Percentiles rank a stretch among this genome's conserved stretches.
Conservation (phyloP, 2,113 vertebrate genomes). For the Perccottus glenii region DNA sequence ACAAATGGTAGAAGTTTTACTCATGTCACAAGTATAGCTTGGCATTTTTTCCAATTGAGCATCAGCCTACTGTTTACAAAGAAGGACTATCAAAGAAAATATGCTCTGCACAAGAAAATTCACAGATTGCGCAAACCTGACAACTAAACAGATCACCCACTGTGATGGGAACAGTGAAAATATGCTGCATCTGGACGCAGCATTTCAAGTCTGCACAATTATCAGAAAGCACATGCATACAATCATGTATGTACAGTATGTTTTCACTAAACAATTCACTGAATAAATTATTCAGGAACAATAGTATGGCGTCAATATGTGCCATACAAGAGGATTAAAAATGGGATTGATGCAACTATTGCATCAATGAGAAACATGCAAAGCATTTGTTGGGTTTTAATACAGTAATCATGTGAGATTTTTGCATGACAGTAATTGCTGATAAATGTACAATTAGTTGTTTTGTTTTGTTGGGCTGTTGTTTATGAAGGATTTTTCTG, state of each 20-base stretch:
- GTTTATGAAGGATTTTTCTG: constrained; percentile 4
- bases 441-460: not conserved
- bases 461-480: not conserved
- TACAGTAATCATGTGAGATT: not conserved
- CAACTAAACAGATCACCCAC: constrained; percentile 23
- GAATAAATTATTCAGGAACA: not conserved
- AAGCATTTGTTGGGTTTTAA: not conserved
- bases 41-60: constrained; percentile 20
- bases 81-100: constrained; percentile 49
- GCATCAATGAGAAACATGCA: constrained; percentile 1
- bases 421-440: not conserved
- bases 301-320: not conserved
- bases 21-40: not conserved
- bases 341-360: constrained; percentile 13
- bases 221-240: constrained; percentile 16
- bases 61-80: constrained; percentile 49
- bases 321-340: constrained; percentile 1
- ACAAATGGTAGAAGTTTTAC: constrained; percentile 5
- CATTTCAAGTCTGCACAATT: constrained; percentile 32
- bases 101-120: constrained; percentile 28
- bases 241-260: not conserved
- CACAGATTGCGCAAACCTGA: constrained; percentile 55
- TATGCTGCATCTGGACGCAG: constrained; percentile 26
- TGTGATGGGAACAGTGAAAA: constrained; percentile 47
- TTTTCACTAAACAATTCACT: constrained; percentile 10